Conservation (phyloP, 2,888 invertebrate species). For the Megastigmus dorsalis region DNA sequence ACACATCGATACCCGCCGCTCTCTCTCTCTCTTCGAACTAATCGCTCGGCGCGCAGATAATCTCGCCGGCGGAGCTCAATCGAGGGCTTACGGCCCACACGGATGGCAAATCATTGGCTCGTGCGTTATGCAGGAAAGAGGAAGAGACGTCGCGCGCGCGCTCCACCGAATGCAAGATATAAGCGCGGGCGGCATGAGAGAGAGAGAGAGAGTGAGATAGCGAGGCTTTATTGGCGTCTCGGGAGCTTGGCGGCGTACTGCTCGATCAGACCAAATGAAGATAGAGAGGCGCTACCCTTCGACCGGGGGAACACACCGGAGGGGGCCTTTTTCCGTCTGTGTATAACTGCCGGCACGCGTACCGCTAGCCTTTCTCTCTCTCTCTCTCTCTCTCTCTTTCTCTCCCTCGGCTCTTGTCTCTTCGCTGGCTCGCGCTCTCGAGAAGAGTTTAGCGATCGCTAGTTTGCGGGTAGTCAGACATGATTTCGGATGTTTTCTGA, state of each 20-base stretch:
- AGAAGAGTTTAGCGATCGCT: conserved; percentile 13
- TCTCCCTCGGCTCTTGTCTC: not conserved
- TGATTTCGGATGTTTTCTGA: conserved; percentile 11
- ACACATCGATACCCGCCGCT: not conserved
- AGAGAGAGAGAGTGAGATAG: conserved; percentile 59
- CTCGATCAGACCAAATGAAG: conserved; percentile 59
- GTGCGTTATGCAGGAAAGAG: conserved; percentile 10
- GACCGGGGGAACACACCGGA: too few species aligned
- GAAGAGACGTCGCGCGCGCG: conserved; percentile 2
- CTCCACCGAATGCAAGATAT: not conserved
- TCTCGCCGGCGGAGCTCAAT: conserved; percentile 54
- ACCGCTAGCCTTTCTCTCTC: not conserved
- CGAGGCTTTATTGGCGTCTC: conserved; percentile 70
- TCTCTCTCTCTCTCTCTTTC: not conserved
- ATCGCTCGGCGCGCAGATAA: conserved; percentile 56
- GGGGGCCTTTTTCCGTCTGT: conserved; percentile 24
- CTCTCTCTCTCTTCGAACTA: conserved; percentile 9
- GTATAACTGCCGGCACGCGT: conserved; percentile 29
- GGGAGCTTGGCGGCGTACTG: conserved; percentile 67
- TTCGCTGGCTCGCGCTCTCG: too few species aligned
- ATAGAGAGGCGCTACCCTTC: conserved; percentile 53
- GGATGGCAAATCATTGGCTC: conserved; percentile 58
- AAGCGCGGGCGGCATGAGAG: not conserved
- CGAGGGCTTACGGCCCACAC: too few species aligned
- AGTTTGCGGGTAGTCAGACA: too few species aligned